Conservation (phyloP, 2,888 invertebrate genomes). For the Pedicia rivosa region DNA sequence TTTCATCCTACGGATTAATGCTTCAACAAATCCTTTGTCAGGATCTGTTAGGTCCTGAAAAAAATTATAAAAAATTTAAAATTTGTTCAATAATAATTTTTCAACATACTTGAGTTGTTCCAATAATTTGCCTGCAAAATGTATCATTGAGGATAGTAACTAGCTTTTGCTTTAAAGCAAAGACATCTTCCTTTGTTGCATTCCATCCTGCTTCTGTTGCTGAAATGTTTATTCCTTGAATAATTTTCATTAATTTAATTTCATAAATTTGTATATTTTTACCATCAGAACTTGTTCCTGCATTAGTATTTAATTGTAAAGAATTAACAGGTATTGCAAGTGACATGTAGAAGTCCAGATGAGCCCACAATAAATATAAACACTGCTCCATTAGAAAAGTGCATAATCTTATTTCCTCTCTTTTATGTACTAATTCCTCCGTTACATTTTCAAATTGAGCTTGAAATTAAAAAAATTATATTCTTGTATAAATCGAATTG, state of each 20-base stretch:
- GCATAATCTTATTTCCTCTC: conserved; percentile 41
- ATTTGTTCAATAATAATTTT: conserved; percentile 3
- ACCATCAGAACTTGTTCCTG: conserved; percentile 4
- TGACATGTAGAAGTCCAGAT: conserved; percentile 53
- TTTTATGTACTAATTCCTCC: conserved; percentile 37
- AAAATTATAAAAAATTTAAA: conserved; percentile 6
- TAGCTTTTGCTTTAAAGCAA: conserved; percentile 52
- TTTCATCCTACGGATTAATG: conserved; percentile 61
- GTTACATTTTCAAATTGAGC: conserved; percentile 28
- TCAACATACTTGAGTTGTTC: conserved; percentile 40
- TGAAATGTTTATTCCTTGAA: conserved; percentile 24
- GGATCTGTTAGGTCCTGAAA: conserved; percentile 43
- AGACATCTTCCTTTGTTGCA: conserved; percentile 42
- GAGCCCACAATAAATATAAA: conserved; percentile 61
- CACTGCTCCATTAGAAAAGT: conserved; percentile 53
- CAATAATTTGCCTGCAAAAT: conserved; percentile 56
- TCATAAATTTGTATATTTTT: background rate
- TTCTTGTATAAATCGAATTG: background rate
- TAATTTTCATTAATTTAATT: background rate
- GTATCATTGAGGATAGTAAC: conserved; percentile 61
- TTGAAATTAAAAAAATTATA: conserved; percentile 24
- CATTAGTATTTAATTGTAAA: conserved; percentile 17
- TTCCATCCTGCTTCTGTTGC: conserved; percentile 37
- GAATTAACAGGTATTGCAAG: conserved; percentile 36
- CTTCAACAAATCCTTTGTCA: conserved; percentile 55